Conservation (phyloP, 2,888 invertebrate genomes). For the Amorpha juglandis region DNA sequence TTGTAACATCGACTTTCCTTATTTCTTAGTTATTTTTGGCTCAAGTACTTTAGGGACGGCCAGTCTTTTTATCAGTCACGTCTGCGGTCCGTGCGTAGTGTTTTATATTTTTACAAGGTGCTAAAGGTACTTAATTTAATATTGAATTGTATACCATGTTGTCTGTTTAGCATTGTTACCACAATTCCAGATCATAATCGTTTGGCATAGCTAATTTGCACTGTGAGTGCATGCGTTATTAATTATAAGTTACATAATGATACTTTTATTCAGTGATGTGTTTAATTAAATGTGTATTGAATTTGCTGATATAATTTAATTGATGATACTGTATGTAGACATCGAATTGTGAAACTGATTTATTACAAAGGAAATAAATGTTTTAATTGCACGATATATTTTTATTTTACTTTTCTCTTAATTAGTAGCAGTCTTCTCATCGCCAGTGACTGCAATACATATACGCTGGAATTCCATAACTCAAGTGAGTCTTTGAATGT, state of each 20-base stretch:
- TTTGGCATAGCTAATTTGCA: slow-evolving; percentile 21
- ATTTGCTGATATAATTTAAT: slow-evolving; percentile 50
- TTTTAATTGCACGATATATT: slow-evolving; percentile 45
- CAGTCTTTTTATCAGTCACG: neutral
- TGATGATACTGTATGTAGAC: slow-evolving; percentile 20
- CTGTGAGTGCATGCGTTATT: slow-evolving; percentile 24
- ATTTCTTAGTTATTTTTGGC: neutral
- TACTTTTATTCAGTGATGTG: slow-evolving; percentile 51
- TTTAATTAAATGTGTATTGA: slow-evolving; percentile 36
- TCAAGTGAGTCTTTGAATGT: too few species aligned
- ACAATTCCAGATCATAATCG: slow-evolving; percentile 20
- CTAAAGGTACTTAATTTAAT: slow-evolving; percentile 15
- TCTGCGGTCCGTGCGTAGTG: slow-evolving; percentile 2
- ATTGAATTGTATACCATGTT: neutral
- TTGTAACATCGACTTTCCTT: neutral
- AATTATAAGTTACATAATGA: slow-evolving; percentile 35
- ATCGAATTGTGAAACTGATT: slow-evolving; percentile 38
- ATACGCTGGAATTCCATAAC: too few species aligned
- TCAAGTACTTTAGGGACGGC: slow-evolving; percentile 7
- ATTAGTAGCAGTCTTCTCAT: too few species aligned
- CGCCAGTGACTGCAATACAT: too few species aligned
- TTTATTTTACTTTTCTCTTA: neutral
- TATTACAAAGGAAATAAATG: slow-evolving; percentile 62
- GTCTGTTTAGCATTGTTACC: slow-evolving; percentile 23
- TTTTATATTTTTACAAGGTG: slow-evolving; percentile 27